Evolutionary conservation across 2,888 invertebrate species (phyloP).

Genomic region (Spilarctia lutea): DNA sequence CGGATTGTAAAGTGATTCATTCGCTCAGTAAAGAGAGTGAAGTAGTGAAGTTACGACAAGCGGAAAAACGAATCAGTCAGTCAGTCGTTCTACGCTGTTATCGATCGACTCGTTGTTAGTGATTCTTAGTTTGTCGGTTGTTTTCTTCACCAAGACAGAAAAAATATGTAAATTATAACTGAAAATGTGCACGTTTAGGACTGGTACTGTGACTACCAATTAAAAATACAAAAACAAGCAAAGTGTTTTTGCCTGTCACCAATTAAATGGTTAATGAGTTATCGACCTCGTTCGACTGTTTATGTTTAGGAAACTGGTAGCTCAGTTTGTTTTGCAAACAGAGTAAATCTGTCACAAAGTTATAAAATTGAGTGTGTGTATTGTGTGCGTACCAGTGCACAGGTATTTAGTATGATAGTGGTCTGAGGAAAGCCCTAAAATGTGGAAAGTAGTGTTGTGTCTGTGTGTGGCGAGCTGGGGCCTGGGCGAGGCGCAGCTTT

Average conservation of each 20-base stretch:
- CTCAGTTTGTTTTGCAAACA: slow-evolving; percentile 82
- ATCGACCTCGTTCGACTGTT: slow-evolving; percentile 66
- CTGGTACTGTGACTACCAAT: slow-evolving; percentile 23
- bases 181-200: slow-evolving; percentile 57
- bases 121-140: slow-evolving; percentile 20
- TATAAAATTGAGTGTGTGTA: slow-evolving; percentile 51
- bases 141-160: slow-evolving; percentile 26
- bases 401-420: slow-evolving; percentile 44
- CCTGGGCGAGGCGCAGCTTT: slow-evolving; percentile 54
- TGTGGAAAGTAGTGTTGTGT: slow-evolving; percentile 58
- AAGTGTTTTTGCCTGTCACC: slow-evolving; percentile 25
- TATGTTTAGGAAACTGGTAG: slow-evolving; percentile 75
- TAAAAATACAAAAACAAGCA: slow-evolving; percentile 20
- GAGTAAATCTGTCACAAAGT: slow-evolving; percentile 63
- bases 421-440: slow-evolving; percentile 41
- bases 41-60: neutral
- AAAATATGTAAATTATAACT: slow-evolving; percentile 66
- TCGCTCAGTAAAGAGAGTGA: neutral
- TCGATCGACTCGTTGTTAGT: slow-evolving; percentile 22
- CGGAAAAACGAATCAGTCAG: neutral
- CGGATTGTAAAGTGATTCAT: neutral
- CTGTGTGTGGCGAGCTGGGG: slow-evolving; percentile 50
- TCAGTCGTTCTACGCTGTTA: slow-evolving; percentile 15
- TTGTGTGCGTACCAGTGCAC: slow-evolving; percentile 31
- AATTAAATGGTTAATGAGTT: slow-evolving; percentile 45